phyloP scores from a whole-genome alignment of 2,113 vertebrate species.

The Garra rufa region DNA sequence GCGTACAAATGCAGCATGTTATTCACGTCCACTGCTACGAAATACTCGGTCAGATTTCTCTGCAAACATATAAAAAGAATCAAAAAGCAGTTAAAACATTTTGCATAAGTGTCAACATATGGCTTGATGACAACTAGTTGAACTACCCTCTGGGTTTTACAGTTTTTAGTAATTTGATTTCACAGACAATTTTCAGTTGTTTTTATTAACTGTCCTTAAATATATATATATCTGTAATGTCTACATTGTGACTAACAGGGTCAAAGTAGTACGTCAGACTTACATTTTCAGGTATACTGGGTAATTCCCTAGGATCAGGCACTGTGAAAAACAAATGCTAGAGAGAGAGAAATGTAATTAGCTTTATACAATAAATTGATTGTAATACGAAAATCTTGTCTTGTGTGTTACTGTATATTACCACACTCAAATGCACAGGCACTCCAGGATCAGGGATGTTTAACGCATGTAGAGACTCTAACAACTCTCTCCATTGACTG shows the following conservation, averaged over 20 bases:
- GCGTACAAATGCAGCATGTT: slow-evolving; percentile 99
- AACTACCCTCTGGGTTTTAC: no score
- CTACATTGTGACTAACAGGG: neutral
- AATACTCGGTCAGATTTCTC: slow-evolving; percentile 98
- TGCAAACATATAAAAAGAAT: slow-evolving; percentile 70
- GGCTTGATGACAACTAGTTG: neutral
- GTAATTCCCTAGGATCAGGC: slow-evolving; percentile 91
- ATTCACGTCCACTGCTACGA: slow-evolving; percentile 97
- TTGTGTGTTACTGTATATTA: slow-evolving; percentile 65
- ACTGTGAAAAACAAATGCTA: slow-evolving; percentile 97
- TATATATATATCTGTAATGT: neutral
- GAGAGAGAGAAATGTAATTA: slow-evolving; percentile 36
- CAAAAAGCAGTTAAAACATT: neutral
- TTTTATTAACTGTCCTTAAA: no score
- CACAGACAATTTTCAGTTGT: no score
- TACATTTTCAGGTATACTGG: slow-evolving; percentile 97
- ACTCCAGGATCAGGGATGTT: slow-evolving; percentile 87
- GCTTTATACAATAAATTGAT: neutral
- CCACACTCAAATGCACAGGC: slow-evolving; percentile 91
- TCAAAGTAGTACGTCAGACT: slow-evolving; percentile 70
- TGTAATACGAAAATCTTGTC: neutral
- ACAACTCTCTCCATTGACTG: slow-evolving; percentile 87
- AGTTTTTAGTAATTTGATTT: no score
- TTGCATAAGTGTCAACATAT: neutral
- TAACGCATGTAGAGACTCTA: slow-evolving; percentile 86